Percentiles rank a stretch among this genome's conserved stretches.
Conservation (phyloP, 1,140 invertebrate genomes). For the Drosophila bocki region DNA sequence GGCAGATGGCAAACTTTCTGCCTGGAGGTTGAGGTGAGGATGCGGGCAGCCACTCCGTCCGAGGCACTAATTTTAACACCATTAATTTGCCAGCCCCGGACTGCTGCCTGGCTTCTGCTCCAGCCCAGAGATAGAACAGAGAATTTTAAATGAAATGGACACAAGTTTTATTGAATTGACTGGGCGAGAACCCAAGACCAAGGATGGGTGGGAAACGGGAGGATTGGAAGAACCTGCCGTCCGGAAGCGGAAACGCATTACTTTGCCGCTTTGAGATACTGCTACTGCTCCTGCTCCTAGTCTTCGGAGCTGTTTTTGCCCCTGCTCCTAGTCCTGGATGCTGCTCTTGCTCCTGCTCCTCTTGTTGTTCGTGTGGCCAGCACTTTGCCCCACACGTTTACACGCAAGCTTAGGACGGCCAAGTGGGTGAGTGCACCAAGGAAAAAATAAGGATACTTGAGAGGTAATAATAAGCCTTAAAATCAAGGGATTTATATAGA, state of each 20-base stretch:
- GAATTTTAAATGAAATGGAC: constrained; percentile 84
- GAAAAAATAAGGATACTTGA: not conserved
- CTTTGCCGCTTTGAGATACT: constrained; percentile 53
- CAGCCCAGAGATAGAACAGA: constrained; percentile 52
- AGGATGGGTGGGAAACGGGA: not conserved
- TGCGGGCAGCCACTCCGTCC: constrained; percentile 53
- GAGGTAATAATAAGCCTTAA: not conserved
- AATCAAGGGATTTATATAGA: too few species aligned
- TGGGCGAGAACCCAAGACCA: constrained; percentile 31
- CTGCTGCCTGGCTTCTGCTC: constrained; percentile 1
- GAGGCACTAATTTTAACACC: constrained; percentile 77
- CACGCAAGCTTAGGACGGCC: constrained; percentile 56
- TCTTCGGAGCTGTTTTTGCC: constrained; percentile 8
- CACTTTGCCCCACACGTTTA: constrained; percentile 56
- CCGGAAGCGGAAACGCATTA: constrained; percentile 79
- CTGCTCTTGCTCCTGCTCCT: constrained; percentile 6
- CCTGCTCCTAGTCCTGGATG: not conserved
- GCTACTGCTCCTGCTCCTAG: constrained; percentile 8
- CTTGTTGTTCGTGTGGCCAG: constrained; percentile 38
- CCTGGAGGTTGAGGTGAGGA: constrained; percentile 10
- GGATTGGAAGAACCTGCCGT: constrained; percentile 5
- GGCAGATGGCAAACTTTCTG: constrained; percentile 43
- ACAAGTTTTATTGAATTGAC: constrained; percentile 83
- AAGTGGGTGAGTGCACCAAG: constrained; percentile 17
- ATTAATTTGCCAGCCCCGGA: constrained; percentile 69